Evolutionary conservation across 2,888 invertebrate species (phyloP).

Genomic region (Dioctria rufipes): DNA sequence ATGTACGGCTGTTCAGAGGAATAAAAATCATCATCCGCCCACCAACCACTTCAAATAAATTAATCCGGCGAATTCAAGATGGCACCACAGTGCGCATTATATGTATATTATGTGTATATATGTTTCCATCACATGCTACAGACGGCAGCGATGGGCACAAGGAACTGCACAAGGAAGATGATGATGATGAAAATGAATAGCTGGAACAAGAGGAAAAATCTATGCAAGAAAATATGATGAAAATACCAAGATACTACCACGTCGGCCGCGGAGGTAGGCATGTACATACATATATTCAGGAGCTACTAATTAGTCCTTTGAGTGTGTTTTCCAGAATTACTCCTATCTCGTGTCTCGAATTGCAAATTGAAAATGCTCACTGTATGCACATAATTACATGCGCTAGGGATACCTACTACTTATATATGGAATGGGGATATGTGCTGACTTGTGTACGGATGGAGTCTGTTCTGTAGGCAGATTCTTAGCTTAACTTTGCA

Average conservation of each 20-base stretch:
- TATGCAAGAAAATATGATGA: constrained; percentile 1
- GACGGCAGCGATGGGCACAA: too few species aligned
- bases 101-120: too few species aligned
- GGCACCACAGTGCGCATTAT: constrained; percentile 11
- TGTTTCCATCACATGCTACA: too few species aligned
- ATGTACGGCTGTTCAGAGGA: constrained; percentile 36
- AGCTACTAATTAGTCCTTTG: constrained; percentile 58
- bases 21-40: constrained; percentile 48
- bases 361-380: constrained; percentile 36
- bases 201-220: not conserved
- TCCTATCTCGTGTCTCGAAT: constrained; percentile 39
- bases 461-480: too few species aligned
- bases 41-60: constrained; percentile 47
- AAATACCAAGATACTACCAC: constrained; percentile 35
- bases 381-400: too few species aligned
- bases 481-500: constrained; percentile 7
- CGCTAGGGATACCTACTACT: too few species aligned
- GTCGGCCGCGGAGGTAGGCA: too few species aligned
- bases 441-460: not conserved
- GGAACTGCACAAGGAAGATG: too few species aligned
- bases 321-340: constrained; percentile 55
- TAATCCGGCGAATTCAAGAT: constrained; percentile 48
- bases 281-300: too few species aligned
- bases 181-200: not conserved
- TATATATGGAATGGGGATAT: too few species aligned